These are phyloP conservation scores for Anthonomus grandis DNA, from an alignment of 1,140 invertebrate genomes.

Conservation along the genomic window DNA sequence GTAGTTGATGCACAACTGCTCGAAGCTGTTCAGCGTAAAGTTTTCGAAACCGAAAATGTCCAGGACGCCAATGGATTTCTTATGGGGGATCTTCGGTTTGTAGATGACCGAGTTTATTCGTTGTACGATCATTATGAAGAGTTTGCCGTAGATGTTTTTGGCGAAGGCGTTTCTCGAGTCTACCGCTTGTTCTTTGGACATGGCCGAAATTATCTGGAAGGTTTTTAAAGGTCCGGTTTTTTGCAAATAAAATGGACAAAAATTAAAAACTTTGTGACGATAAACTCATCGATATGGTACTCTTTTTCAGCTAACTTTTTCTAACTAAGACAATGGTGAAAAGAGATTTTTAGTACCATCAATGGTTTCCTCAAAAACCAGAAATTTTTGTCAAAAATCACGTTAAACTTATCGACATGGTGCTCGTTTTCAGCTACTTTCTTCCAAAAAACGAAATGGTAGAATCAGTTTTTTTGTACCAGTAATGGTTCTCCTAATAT, in stretches of 20 bases:
- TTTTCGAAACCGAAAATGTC: conserved; percentile 98
- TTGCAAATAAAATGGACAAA: neutral
- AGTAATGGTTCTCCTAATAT: too few species aligned
- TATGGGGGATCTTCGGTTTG: conserved; percentile 57
- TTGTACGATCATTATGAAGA: conserved; percentile 88
- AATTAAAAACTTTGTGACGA: conserved; percentile 6
- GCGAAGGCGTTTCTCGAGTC: conserved; percentile 90
- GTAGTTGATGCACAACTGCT: conserved; percentile 96
- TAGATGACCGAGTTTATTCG: conserved; percentile 89
- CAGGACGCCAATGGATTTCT: conserved; percentile 82
- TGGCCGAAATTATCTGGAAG: conserved; percentile 62
- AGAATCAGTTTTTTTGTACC: too few species aligned
- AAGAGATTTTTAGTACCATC: too few species aligned
- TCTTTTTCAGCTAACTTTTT: too few species aligned
- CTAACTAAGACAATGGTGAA: too few species aligned
- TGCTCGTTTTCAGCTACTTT: too few species aligned
- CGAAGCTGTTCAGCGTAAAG: conserved; percentile 89
- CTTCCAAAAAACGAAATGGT: too few species aligned
- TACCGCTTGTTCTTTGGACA: conserved; percentile 68
- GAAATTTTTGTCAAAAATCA: too few species aligned
- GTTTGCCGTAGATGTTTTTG: conserved; percentile 86
- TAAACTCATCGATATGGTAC: too few species aligned
- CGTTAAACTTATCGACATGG: too few species aligned
- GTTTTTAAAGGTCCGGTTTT: too few species aligned
- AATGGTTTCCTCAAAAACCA: too few species aligned